Base-by-base conservation (phyloP, 2,797 vertebrate species). In the Trematomus bernacchii region DNA sequence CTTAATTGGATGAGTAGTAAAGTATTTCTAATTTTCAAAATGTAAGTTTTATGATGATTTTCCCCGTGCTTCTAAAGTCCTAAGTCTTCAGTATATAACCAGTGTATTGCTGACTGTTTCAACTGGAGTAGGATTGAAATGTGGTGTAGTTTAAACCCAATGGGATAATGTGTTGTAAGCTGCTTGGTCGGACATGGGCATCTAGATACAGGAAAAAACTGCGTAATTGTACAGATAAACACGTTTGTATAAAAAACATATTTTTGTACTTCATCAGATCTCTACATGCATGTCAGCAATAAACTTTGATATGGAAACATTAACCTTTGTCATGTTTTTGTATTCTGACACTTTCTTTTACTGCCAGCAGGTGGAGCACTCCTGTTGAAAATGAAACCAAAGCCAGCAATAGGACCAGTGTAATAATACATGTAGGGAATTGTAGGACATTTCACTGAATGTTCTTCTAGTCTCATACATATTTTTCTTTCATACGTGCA, bases 201-300 rank as follows among this genome's bases (percentile, higher is more conserved):
- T 94, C 91, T 89, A 89, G 85, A 94, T 85, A 95, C 90, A 92
- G 86, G 33, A 37, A 86, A 86, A 90, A 89, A 91, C 86, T 93
- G 92, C 93, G 70, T 93, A 87, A 85, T 88, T 92, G 94, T 96
- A 96, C 95, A 97, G 96, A 95, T 93, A 37, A 93, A 95, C 95
- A 90, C 93, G 94, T 95, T 96, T 98, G 97, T 97, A 98, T 98
- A 48, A 63, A 63, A 97, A 96, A 96, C 96, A 94, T 98, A 98
- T 99, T 99, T 99, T 99, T 99, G 95, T 99, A 98, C 96, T 95
- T 96, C 96, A 96, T 96, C 95, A 80, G 93, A 96, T 96, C 96
- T 98, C 94, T 96, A 97, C 97, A 97, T 98, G 97, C 97, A 99
- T 98, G 97, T 97, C 94, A 96, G 97, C 97, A 99, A 99, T 98